phyloP scores from a whole-genome alignment of 2,797 vertebrate species.

The Anguilla pacifica region DNA sequence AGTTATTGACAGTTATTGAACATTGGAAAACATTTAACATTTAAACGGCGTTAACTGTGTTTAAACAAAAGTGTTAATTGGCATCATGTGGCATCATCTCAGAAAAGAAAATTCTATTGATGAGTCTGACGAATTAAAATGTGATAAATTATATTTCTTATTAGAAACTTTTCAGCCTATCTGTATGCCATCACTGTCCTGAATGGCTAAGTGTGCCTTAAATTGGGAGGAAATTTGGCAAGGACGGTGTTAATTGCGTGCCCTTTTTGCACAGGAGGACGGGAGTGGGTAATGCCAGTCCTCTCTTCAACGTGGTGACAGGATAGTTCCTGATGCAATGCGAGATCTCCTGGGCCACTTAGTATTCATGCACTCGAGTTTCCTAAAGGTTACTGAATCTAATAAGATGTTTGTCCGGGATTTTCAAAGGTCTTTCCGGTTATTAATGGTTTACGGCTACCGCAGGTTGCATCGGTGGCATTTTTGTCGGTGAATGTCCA shows the following conservation, averaged over 20 bases:
- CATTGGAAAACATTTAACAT: not conserved
- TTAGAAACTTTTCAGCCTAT: not conserved
- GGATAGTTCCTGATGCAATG: conserved; percentile 62
- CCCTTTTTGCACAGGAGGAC: conserved; percentile 45
- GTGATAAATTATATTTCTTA: not conserved
- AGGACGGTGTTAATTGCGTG: conserved; percentile 42
- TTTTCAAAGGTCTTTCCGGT: conserved; percentile 72
- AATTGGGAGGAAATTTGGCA: conserved; percentile 40
- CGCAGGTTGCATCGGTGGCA: not conserved
- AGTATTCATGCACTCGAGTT: conserved; percentile 66
- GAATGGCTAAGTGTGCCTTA: conserved; percentile 28
- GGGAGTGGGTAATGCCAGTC: conserved; percentile 67
- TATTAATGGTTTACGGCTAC: conserved; percentile 29
- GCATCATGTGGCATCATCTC: not conserved
- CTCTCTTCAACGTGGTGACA: conserved; percentile 68
- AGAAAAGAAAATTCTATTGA: not conserved
- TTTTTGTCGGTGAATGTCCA: conserved; percentile 7
- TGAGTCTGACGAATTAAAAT: not conserved
- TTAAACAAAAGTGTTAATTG: not conserved
- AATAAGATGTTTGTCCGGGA: conserved; percentile 80
- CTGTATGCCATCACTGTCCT: too few species aligned
- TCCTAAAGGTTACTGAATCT: conserved; percentile 80
- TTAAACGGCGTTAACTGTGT: not conserved
- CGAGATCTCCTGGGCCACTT: conserved; percentile 68
- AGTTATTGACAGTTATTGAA: not conserved